These are phyloP conservation scores for Cheilosia grossa DNA, from an alignment of 2,888 invertebrate species.

Conservation along the genomic window DNA sequence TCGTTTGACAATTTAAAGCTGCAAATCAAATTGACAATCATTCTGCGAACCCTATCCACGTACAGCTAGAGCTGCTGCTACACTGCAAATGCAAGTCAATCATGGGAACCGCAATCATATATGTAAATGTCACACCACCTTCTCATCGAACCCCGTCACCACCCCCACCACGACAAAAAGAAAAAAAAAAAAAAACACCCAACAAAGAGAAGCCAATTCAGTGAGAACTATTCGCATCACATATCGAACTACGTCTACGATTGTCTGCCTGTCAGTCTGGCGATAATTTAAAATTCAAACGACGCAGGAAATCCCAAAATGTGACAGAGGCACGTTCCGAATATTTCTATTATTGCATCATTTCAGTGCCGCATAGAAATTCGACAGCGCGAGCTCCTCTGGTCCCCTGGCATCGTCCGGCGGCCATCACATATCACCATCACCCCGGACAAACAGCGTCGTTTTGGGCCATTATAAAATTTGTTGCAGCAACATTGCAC, in stretches of 20 bases:
- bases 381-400: constrained; percentile 36
- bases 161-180: neutral
- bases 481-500: constrained; percentile 75
- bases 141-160: neutral
- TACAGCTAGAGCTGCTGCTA: neutral
- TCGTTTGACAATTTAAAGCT: constrained; percentile 50
- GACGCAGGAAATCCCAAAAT: constrained; percentile 69
- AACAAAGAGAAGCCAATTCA: too few species aligned
- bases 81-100: constrained; percentile 41
- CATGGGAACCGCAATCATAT: constrained; percentile 70
- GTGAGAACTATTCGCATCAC: constrained; percentile 56
- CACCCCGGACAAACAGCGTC: constrained; percentile 61
- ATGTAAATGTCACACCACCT: constrained; percentile 64
- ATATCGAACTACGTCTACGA: constrained; percentile 6
- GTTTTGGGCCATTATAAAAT: constrained; percentile 73
- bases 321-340: constrained; percentile 72
- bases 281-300: constrained; percentile 73
- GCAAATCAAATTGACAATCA: constrained; percentile 66
- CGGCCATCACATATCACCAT: neutral
- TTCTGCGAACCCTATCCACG: constrained; percentile 47
- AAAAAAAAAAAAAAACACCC: constrained; percentile 13
- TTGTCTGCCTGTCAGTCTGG: constrained; percentile 66
- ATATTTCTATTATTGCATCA: constrained; percentile 74
- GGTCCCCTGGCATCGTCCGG: neutral
- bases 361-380: constrained; percentile 69